Evolutionary conservation across 23 tunicate genomes (phyloP).

Genomic region (Phallusia fumigata): DNA sequence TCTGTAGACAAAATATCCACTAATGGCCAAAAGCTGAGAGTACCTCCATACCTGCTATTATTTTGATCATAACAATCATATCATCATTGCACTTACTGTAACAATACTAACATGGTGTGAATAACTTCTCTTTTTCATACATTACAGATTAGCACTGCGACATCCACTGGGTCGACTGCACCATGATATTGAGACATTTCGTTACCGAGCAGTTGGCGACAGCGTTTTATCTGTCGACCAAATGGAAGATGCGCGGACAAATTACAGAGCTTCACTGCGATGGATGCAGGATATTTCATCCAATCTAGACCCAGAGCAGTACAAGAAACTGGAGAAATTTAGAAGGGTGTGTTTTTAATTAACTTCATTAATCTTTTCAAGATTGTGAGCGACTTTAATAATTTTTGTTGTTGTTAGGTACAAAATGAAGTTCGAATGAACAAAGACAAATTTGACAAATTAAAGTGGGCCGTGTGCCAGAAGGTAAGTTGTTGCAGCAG

Average conservation of each 20-base stretch:
- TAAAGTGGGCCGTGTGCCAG: conserved; percentile 97
- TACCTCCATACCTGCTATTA: not conserved
- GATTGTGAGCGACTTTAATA: not conserved
- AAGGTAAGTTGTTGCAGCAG: conserved; percentile 26
- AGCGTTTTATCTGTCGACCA: conserved; percentile 68
- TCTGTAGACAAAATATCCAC: too few relatives aligned
- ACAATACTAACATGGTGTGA: not conserved
- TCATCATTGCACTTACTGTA: not conserved
- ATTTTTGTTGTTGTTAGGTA: conserved; percentile 34
- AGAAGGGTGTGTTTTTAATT: conserved; percentile 61
- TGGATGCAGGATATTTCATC: conserved; percentile 96
- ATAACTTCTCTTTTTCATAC: not conserved
- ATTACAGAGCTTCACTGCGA: conserved; percentile 80
- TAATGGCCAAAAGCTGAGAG: too few relatives aligned
- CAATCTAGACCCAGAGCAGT: conserved; percentile 91
- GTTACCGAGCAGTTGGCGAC: conserved; percentile 81
- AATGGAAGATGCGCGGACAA: conserved; percentile 86
- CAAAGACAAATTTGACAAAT: conserved; percentile 87
- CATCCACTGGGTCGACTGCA: conserved; percentile 74
- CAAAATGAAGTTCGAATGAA: conserved; percentile 89
- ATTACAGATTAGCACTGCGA: conserved; percentile 64
- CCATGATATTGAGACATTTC: conserved; percentile 86
- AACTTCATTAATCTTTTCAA: not conserved
- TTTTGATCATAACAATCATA: not conserved
- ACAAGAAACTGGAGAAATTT: conserved; percentile 83